Conservation (phyloP, 1,140 invertebrate species). For the Delia radicum region DNA sequence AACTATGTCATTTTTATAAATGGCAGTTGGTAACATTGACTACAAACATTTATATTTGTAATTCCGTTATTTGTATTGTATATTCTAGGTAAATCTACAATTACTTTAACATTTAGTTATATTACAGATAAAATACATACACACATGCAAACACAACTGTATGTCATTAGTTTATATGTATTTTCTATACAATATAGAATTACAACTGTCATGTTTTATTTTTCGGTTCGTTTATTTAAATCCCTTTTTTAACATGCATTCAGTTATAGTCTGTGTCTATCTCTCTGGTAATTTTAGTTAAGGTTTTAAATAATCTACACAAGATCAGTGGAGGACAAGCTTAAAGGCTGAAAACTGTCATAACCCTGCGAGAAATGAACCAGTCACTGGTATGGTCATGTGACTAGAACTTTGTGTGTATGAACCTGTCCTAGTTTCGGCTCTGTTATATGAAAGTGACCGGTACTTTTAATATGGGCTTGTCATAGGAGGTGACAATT, state of each 20-base stretch:
- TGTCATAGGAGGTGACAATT: no score
- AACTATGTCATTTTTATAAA: no score
- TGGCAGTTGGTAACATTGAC: no score
- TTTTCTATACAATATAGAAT: constrained; percentile 13
- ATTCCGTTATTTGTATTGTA: background rate
- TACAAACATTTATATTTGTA: no score
- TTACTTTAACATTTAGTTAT: constrained; percentile 9
- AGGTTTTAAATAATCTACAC: background rate
- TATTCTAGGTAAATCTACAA: background rate
- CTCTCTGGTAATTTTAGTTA: background rate
- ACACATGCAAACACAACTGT: constrained; percentile 1
- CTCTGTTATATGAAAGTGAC: no score
- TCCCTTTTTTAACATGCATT: constrained; percentile 7
- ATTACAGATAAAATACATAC: background rate
- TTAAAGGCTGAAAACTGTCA: no score
- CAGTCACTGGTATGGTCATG: no score
- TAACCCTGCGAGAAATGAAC: no score
- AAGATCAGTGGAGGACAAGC: background rate
- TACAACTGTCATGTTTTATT: constrained; percentile 17
- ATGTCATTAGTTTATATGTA: no score
- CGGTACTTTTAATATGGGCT: no score
- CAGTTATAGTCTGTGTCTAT: background rate
- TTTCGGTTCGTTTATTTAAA: constrained; percentile 18
- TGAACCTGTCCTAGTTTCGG: no score
- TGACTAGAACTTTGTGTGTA: no score